A percentile compares a stretch with the other conserved stretches of the same genome.
Evolutionary conservation across 2,113 vertebrate species (phyloP).

Genomic region (Sturnus vulgaris): DNA sequence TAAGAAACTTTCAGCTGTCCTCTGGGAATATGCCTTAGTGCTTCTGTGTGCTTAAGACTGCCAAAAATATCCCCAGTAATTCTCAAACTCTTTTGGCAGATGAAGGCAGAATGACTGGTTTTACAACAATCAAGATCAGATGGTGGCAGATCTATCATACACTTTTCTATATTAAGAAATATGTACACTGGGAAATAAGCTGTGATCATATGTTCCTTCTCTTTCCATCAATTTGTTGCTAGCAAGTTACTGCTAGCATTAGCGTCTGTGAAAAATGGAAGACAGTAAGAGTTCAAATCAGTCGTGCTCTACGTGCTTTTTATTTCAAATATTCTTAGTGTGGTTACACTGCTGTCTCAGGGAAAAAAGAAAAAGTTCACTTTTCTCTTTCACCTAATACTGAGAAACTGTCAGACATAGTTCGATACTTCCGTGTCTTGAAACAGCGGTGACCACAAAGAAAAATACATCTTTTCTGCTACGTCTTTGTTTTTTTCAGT

Average conservation of each 20-base stretch:
- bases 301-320: not conserved
- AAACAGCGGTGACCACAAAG: not conserved
- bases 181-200: conserved; percentile 34
- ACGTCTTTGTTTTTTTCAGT: not conserved
- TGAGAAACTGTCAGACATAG: not conserved
- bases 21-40: conserved; percentile 23
- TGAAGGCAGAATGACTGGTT: conserved; percentile 60
- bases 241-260: conserved; percentile 19
- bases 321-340: not conserved
- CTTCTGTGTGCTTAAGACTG: conserved; percentile 40
- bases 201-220: conserved; percentile 9
- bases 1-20: conserved; percentile 47
- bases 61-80: conserved; percentile 55
- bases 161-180: conserved; percentile 52
- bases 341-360: not conserved
- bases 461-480: conserved; percentile 10
- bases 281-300: conserved; percentile 15
- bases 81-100: conserved; percentile 54
- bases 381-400: not conserved
- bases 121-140: conserved; percentile 65
- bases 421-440: not conserved
- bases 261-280: not conserved
- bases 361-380: not conserved
- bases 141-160: conserved; percentile 53
- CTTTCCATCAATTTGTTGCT: not conserved